A percentile compares a stretch with the other conserved stretches of the same genome.
Evolutionary conservation across 2,797 vertebrate species (phyloP).

Genomic region (Catharus ustulatus): DNA sequence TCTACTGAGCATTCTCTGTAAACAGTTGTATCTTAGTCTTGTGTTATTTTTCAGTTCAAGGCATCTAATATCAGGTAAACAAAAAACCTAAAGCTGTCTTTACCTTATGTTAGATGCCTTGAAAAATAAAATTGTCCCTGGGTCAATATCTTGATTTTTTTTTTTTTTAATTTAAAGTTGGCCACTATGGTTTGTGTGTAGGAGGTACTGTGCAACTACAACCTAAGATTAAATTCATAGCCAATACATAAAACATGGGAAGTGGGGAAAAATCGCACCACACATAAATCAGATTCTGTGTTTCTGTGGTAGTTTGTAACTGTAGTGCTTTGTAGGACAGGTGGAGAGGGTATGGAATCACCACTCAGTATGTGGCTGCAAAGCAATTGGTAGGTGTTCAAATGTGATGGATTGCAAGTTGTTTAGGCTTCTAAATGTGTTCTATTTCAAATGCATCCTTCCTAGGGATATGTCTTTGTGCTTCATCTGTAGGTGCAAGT

Average conservation of each 20-base stretch:
- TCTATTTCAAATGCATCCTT: not conserved
- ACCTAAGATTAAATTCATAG: not conserved
- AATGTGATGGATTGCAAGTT: not conserved
- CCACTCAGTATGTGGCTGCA: not conserved
- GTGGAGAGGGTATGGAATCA: not conserved
- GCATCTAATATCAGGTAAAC: not conserved
- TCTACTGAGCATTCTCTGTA: not conserved
- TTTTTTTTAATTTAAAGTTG: not conserved
- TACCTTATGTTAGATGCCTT: not conserved
- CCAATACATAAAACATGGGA: not conserved
- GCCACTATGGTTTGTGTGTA: not conserved
- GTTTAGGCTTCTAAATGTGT: not conserved
- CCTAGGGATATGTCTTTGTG: not conserved
- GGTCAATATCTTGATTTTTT: not conserved
- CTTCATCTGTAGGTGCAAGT: not conserved
- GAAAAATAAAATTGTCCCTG: not conserved
- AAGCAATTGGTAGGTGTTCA: not conserved
- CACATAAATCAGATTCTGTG: not conserved
- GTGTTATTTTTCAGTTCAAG: slow-evolving; percentile 3
- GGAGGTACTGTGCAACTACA: not conserved
- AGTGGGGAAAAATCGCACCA: not conserved
- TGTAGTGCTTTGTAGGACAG: not conserved
- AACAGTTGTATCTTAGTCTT: not conserved
- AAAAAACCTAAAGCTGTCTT: not conserved
- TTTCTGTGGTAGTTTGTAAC: not conserved